A percentile compares a stretch with the other conserved stretches of the same genome.
Evolutionary conservation across 2,113 vertebrate genomes (phyloP).

Genomic region (Trichechus manatus): DNA sequence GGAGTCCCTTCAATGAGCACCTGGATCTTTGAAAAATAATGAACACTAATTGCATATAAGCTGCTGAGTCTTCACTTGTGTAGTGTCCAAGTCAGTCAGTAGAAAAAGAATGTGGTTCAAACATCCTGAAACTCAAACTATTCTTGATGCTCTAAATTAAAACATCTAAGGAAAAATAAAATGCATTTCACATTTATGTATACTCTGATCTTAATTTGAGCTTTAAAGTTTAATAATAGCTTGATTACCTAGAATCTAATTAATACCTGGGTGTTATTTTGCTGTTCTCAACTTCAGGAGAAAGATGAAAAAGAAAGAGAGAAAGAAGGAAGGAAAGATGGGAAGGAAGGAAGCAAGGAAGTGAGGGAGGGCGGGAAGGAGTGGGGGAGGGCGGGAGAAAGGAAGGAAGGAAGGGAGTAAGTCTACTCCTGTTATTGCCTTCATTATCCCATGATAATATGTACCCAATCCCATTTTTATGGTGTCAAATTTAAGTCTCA

Average conservation of each 20-base stretch:
- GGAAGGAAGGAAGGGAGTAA: background rate
- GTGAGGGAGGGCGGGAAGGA: background rate
- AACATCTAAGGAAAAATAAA: background rate
- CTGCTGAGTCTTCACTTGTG: background rate
- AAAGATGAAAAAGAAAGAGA: background rate
- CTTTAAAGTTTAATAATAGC: background rate
- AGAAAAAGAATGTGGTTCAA: background rate
- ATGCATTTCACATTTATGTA: background rate
- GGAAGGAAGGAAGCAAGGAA: rapidly evolving
- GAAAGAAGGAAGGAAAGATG: background rate
- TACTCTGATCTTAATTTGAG: background rate
- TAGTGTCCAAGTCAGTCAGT: background rate
- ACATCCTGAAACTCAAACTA: background rate
- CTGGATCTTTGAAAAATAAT: background rate
- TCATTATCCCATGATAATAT: background rate
- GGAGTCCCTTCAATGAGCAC: background rate
- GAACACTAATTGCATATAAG: background rate
- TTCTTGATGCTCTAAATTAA: background rate
- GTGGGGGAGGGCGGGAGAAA: background rate
- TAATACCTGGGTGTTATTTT: background rate
- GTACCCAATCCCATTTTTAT: background rate
- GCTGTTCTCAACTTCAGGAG: background rate
- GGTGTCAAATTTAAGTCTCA: background rate
- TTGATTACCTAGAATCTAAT: background rate
- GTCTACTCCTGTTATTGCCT: background rate